These are phyloP conservation scores for Enhydra lutris DNA, from an alignment of 2,113 vertebrate genomes.

Conservation along the genomic window DNA sequence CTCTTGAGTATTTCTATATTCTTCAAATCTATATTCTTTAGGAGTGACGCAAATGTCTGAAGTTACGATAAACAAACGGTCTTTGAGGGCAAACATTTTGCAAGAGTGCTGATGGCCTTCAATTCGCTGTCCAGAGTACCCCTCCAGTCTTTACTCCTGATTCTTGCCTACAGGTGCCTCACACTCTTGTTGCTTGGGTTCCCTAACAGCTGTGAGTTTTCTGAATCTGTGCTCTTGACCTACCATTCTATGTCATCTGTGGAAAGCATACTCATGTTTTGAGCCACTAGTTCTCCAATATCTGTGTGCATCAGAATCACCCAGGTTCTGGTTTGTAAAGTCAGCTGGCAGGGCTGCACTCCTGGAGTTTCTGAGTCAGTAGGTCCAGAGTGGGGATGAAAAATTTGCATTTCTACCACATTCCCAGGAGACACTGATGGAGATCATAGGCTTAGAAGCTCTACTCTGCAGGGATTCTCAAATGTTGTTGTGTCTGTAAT, in stretches of 20 bases:
- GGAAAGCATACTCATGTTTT: background rate
- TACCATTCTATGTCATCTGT: background rate
- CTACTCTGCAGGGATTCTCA: background rate
- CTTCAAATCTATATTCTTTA: background rate
- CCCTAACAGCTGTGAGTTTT: background rate
- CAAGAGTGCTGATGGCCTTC: background rate
- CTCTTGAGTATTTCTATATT: background rate
- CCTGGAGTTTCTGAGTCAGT: background rate
- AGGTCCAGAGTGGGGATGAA: background rate
- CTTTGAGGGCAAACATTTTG: background rate
- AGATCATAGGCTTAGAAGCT: background rate
- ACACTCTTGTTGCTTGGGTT: background rate
- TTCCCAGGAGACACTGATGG: background rate
- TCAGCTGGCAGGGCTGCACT: background rate
- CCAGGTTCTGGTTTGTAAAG: background rate
- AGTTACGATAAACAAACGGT: background rate
- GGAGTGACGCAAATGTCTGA: background rate
- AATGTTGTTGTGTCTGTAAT: background rate
- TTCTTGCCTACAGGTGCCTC: too few species aligned
- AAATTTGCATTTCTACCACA: background rate
- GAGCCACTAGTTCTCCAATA: background rate
- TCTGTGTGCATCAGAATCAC: background rate
- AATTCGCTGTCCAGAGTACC: background rate
- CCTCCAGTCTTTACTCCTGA: background rate
- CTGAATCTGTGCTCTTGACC: background rate